These are phyloP conservation scores for Oncorhynchus tshawytscha DNA, from an alignment of 2,113 vertebrate species.

Conservation along the genomic window DNA sequence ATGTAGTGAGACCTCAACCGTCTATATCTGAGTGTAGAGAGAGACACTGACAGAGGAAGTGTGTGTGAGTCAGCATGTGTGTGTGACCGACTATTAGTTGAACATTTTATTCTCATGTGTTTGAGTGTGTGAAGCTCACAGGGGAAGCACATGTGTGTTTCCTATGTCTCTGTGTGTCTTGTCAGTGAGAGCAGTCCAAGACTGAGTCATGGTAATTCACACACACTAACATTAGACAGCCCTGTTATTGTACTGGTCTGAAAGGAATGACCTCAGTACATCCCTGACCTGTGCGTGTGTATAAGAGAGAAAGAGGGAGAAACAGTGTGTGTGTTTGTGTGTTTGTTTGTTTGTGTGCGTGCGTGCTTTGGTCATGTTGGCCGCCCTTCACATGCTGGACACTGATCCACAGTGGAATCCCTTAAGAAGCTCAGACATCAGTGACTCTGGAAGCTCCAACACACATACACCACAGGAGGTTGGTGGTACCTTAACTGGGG, in stretches of 20 bases:
- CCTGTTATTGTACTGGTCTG: not conserved
- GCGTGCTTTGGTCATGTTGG: not conserved
- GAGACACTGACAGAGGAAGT: not conserved
- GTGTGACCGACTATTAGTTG: not conserved
- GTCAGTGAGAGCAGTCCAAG: not conserved
- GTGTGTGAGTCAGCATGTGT: not conserved
- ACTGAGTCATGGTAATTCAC: not conserved
- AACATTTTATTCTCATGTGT: not conserved
- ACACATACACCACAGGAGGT: not conserved
- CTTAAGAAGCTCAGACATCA: slow-evolving; percentile 43
- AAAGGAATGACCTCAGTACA: not conserved
- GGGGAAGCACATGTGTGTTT: not conserved
- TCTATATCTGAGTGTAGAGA: not conserved
- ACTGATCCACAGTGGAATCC: slow-evolving; percentile 41
- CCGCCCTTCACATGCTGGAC: slow-evolving; percentile 28
- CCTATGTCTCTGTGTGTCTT: too few relatives aligned
- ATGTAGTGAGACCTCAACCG: not conserved
- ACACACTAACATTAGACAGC: not conserved
- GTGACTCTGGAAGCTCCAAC: not conserved
- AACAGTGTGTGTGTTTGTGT: too few relatives aligned
- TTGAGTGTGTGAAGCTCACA: not conserved
- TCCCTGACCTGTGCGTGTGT: slow-evolving; percentile 8
- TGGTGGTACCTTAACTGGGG: too few relatives aligned
- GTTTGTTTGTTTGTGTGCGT: not conserved
- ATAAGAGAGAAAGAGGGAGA: too few relatives aligned